Percentiles rank a stretch among this genome's conserved stretches.
Evolutionary conservation across 2,888 invertebrate genomes (phyloP).

Genomic region (Chorisops tibialis): DNA sequence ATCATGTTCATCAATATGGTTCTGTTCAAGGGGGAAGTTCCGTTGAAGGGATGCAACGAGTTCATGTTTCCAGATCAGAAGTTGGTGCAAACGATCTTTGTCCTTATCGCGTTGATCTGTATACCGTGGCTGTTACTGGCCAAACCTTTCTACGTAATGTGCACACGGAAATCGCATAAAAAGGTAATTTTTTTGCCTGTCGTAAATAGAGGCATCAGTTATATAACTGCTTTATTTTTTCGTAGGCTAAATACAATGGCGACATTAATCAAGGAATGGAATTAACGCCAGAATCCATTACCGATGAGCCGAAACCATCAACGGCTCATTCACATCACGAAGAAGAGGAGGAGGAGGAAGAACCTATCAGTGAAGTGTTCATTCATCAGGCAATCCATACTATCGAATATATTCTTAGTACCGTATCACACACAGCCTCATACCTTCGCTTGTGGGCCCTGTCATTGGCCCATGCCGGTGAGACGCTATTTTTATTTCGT

Average conservation of each 20-base stretch:
- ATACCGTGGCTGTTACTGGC: slow-evolving; percentile 92
- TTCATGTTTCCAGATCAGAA: slow-evolving; percentile 71
- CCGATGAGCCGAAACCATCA: slow-evolving; percentile 19
- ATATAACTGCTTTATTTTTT: background rate
- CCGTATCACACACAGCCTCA: slow-evolving; percentile 94
- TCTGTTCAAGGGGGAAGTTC: slow-evolving; percentile 57
- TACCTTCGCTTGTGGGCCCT: slow-evolving; percentile 96
- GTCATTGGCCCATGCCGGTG: slow-evolving; percentile 92
- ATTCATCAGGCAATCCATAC: slow-evolving; percentile 95
- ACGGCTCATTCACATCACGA: slow-evolving; percentile 31
- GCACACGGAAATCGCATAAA: slow-evolving; percentile 52
- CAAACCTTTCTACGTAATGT: slow-evolving; percentile 78
- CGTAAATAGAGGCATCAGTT: background rate
- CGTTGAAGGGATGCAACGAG: slow-evolving; percentile 55
- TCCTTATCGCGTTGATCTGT: slow-evolving; percentile 75
- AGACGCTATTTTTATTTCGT: slow-evolving; percentile 44
- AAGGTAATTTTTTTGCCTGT: slow-evolving; percentile 51
- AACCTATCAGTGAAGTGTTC: slow-evolving; percentile 80
- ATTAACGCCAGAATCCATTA: slow-evolving; percentile 54
- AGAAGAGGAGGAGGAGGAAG: slow-evolving; percentile 55
- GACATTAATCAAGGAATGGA: slow-evolving; percentile 67
- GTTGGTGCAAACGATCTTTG: slow-evolving; percentile 69
- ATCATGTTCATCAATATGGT: slow-evolving; percentile 80
- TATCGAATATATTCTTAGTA: slow-evolving; percentile 93
- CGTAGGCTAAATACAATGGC: slow-evolving; percentile 53